These are phyloP conservation scores for Drosophila prolongata DNA, from an alignment of 2,888 invertebrate genomes.

Conservation along the genomic window DNA sequence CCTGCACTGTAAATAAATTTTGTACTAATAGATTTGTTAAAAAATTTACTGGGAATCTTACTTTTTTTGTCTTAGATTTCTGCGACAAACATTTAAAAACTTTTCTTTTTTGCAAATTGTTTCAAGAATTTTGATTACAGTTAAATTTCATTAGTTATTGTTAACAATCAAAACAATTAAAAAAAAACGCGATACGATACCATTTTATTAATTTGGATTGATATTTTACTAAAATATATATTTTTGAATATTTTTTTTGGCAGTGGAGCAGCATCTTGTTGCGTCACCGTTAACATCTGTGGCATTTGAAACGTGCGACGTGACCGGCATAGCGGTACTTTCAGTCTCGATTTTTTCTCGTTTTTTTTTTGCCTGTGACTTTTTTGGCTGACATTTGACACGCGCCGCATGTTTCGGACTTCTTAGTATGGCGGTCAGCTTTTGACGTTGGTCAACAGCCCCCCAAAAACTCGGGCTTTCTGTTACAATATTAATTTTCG, in stretches of 20 bases:
- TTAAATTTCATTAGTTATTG: no score
- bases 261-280: slow-evolving; percentile 54
- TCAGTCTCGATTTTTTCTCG: slow-evolving; percentile 15
- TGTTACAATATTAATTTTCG: slow-evolving; percentile 71
- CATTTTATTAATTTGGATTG: no score
- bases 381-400: slow-evolving; percentile 74
- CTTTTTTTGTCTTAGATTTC: no score
- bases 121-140: no score
- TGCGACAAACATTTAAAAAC: no score
- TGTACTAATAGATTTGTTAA: no score
- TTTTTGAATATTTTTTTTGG: neutral
- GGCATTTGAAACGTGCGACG: slow-evolving; percentile 81
- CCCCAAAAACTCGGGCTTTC: slow-evolving; percentile 12
- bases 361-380: slow-evolving; percentile 23
- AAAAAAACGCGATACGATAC: no score
- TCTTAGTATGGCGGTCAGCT: slow-evolving; percentile 43
- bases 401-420: slow-evolving; percentile 57
- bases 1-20: slow-evolving; percentile 3
- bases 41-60: no score
- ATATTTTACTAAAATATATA: no score
- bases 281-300: slow-evolving; percentile 80
- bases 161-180: no score
- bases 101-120: no score
- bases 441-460: slow-evolving; percentile 29
- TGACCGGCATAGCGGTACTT: slow-evolving; percentile 75